Evolutionary conservation across 2,888 invertebrate species (phyloP), one percentile per base, ranked within the genome.

Genomic region (Scrobipalpa costella): DNA sequence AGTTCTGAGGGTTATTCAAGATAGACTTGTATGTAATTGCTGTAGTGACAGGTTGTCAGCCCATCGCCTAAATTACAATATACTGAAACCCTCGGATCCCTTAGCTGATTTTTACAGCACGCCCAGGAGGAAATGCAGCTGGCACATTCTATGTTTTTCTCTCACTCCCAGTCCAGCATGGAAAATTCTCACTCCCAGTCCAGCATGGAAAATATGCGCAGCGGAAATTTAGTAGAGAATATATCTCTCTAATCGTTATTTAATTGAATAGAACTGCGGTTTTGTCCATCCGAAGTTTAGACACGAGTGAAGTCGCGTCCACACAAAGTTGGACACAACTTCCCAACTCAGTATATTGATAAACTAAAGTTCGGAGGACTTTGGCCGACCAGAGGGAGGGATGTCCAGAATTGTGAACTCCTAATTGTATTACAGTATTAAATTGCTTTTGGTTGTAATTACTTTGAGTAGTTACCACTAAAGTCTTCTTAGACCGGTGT

Each of bases 191-290:
- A n/a, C n/a, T n/a, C n/a, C n/a, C n/a, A n/a, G n/a, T n/a, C n/a
- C n/a, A n/a, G n/a, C n/a, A n/a, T n/a, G n/a, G n/a, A n/a, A n/a
- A n/a, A n/a, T n/a, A n/a, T n/a, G n/a, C n/a, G n/a, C 27, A 2
- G 27, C 27, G 27, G 27, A 27, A 3, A 27, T 27, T 5, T 27
- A 27, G 27, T 27, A 27, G 2, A 27, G 27, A 27, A 27, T 27
- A 27, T 27, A 27, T 27, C 27, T 27, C 27, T 27, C 27, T 27
- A 27, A 27, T 27, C 15, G 11, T 13, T 50, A 19, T 19, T n/a
- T 52, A 52, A 52, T 49, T 49, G 52, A 52, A 19, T 52, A 52
- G 52, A n/a, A 13, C 19, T 33, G 52, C 33, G 52, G 52, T 52
- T 52, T 52, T 52, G 52, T 33, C 33, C 52, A 52, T 52, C 33